A percentile compares a stretch with the other conserved stretches of the same genome.
phyloP scores from a whole-genome alignment of 1,140 invertebrate species.

The Daktulosphaira vitifoliae region DNA sequence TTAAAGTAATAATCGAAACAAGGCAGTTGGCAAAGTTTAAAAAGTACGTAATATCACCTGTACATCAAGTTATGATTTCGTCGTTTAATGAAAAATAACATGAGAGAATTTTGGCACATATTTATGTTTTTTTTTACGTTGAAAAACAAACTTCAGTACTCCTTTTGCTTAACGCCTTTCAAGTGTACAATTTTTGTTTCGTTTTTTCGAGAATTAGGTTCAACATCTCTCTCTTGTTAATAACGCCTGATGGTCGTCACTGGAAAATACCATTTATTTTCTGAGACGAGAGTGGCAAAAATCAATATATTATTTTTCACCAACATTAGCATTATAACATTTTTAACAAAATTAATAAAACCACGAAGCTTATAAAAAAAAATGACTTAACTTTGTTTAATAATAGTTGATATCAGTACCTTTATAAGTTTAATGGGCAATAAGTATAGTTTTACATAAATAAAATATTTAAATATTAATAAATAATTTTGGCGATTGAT shows the following conservation, averaged over 20 bases:
- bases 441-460: no score
- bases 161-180: neutral
- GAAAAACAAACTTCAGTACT: neutral
- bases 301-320: constrained; percentile 25
- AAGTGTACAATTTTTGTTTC: neutral
- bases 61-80: no score
- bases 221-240: neutral
- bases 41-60: no score
- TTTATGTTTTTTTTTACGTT: neutral
- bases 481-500: no score
- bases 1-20: no score
- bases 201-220: neutral
- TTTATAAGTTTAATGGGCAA: no score
- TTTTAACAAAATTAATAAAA: neutral
- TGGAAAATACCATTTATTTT: constrained; percentile 3
- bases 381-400: neutral
- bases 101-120: no score
- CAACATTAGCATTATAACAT: no score
- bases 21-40: no score
- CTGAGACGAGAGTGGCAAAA: constrained; percentile 5
- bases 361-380: neutral
- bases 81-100: no score
- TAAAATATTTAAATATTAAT: no score
- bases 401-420: neutral
- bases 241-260: neutral